phyloP scores from a whole-genome alignment of 1,140 invertebrate genomes.

The Meteorus sp. region DNA sequence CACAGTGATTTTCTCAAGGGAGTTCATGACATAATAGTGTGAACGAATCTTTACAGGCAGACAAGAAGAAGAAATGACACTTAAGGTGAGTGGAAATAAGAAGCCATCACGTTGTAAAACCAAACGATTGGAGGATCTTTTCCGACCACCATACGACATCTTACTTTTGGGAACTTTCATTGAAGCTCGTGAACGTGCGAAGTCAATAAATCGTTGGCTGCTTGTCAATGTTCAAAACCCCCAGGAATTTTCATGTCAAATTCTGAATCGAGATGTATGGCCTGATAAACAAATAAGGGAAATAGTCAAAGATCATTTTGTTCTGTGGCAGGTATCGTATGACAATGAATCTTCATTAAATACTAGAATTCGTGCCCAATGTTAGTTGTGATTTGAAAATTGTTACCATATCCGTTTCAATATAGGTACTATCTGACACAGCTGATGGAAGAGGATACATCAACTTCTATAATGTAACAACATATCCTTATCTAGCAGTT shows the following conservation, averaged over 20 bases:
- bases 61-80: constrained; percentile 57
- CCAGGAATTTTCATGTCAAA: constrained; percentile 73
- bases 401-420: constrained; percentile 26
- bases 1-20: too few relatives aligned
- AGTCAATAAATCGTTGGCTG: constrained; percentile 69
- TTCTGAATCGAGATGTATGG: constrained; percentile 80
- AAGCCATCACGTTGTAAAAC: constrained; percentile 50
- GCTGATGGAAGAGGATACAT: constrained; percentile 70
- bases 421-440: constrained; percentile 69
- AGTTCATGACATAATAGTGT: constrained; percentile 20
- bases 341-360: constrained; percentile 2
- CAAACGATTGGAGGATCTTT: constrained; percentile 72
- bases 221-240: constrained; percentile 80
- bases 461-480: constrained; percentile 70
- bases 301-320: constrained; percentile 71
- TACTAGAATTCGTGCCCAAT: neutral
- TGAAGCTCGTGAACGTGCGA: constrained; percentile 66
- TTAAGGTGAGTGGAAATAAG: constrained; percentile 41
- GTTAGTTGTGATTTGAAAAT: too few relatives aligned
- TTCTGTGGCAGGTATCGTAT: constrained; percentile 75
- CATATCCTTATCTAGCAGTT: constrained; percentile 74
- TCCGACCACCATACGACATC: constrained; percentile 75
- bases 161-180: constrained; percentile 70
- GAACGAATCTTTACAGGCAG: constrained; percentile 54
- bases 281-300: constrained; percentile 67